These are phyloP conservation scores for Pyrrhia umbra DNA, from an alignment of 2,888 invertebrate genomes.

Conservation along the genomic window DNA sequence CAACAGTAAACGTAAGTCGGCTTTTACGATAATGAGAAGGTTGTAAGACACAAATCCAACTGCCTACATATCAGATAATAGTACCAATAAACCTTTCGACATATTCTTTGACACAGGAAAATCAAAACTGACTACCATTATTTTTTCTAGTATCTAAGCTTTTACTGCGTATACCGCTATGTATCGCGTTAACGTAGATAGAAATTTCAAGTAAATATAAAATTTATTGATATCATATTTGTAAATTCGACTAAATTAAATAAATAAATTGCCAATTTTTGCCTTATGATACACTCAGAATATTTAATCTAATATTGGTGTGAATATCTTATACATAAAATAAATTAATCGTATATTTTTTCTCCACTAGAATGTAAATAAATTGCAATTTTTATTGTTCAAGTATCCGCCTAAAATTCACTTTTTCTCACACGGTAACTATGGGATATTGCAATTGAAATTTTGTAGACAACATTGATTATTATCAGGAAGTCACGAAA, in stretches of 20 bases:
- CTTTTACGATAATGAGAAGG: too few relatives aligned
- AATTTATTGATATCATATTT: constrained; percentile 37
- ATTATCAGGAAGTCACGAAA: not conserved
- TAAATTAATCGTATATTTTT: constrained; percentile 21
- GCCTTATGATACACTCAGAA: constrained; percentile 55
- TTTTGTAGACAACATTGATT: not conserved
- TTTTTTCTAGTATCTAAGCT: constrained; percentile 45
- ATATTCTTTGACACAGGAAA: constrained; percentile 10
- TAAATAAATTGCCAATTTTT: constrained; percentile 57
- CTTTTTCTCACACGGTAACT: constrained; percentile 35
- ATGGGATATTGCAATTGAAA: constrained; percentile 13
- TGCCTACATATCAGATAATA: constrained; percentile 24
- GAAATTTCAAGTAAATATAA: constrained; percentile 39
- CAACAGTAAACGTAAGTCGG: too few relatives aligned
- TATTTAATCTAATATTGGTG: constrained; percentile 36
- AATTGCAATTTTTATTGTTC: constrained; percentile 34
- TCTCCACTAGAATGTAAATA: constrained; percentile 24
- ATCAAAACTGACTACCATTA: constrained; percentile 23
- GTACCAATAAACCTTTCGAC: constrained; percentile 5
- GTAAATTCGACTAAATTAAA: constrained; percentile 42
- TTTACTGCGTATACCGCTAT: constrained; percentile 47
- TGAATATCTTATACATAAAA: constrained; percentile 19
- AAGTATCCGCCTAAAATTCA: constrained; percentile 48
- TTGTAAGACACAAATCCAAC: too few relatives aligned
- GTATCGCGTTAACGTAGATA: constrained; percentile 23